phyloP scores from a whole-genome alignment of 2,113 vertebrate species.

The Aspidoscelis tigris region DNA sequence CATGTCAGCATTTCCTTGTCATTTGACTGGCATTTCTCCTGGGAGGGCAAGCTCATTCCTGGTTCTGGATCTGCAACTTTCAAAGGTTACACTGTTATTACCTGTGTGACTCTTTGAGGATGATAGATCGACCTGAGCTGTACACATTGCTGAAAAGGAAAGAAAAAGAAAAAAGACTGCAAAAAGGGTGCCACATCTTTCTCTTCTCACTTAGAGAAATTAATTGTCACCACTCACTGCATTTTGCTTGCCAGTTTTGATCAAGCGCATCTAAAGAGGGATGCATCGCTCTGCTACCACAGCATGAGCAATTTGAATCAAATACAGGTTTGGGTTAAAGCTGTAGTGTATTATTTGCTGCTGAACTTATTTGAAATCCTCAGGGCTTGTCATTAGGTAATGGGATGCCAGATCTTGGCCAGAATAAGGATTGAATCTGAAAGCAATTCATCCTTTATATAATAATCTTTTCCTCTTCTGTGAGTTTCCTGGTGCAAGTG shows the following conservation, averaged over 20 bases:
- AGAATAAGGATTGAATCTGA: constrained; percentile 49
- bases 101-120: constrained; percentile 46
- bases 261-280: constrained; percentile 53
- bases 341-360: constrained; percentile 54
- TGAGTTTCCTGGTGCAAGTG: neutral
- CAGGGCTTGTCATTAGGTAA: constrained; percentile 49
- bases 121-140: constrained; percentile 35
- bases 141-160: neutral
- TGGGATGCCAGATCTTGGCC: constrained; percentile 43
- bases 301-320: constrained; percentile 61
- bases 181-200: constrained; percentile 40
- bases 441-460: constrained; percentile 41
- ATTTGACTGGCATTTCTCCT: constrained; percentile 19
- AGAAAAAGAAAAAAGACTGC: constrained; percentile 46
- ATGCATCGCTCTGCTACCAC: constrained; percentile 55
- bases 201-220: constrained; percentile 47
- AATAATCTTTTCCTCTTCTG: constrained; percentile 27
- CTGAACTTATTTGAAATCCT: constrained; percentile 58
- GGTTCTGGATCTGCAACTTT: constrained; percentile 19
- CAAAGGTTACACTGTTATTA: constrained; percentile 52
- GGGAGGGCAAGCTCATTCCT: constrained; percentile 20
- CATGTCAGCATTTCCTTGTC: neutral
- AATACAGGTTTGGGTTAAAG: constrained; percentile 58
- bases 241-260: constrained; percentile 62
- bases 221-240: constrained; percentile 52